Evolutionary conservation across 2,797 vertebrate species (phyloP).

Genomic region (Hozukius guyotensis): DNA sequence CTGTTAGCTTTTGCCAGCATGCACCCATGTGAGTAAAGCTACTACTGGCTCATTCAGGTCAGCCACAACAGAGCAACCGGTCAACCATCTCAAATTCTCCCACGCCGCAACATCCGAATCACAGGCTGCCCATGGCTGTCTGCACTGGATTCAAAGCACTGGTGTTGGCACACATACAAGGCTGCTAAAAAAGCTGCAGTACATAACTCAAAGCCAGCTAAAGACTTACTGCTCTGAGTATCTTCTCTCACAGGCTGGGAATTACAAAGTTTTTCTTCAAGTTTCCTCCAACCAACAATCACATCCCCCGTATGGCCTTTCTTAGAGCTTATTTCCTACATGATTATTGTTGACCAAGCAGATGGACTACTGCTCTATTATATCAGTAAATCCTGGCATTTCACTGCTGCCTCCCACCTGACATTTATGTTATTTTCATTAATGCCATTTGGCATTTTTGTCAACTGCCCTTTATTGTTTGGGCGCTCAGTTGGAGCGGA

Average conservation of each 20-base stretch:
- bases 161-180: slow-evolving; percentile 29
- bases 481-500: background rate
- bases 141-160: slow-evolving; percentile 37
- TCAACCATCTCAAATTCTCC: slow-evolving; percentile 58
- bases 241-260: background rate
- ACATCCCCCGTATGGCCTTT: background rate
- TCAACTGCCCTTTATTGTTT: slow-evolving; percentile 11
- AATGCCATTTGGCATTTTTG: slow-evolving; percentile 13
- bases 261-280: background rate
- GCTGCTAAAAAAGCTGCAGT: slow-evolving; percentile 18
- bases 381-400: slow-evolving; percentile 29
- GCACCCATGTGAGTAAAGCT: slow-evolving; percentile 11
- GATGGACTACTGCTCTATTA: background rate
- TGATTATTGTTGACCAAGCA: background rate
- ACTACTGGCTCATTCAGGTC: slow-evolving; percentile 47
- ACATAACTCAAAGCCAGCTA: slow-evolving; percentile 21
- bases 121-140: slow-evolving; percentile 35
- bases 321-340: background rate
- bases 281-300: slow-evolving; percentile 20
- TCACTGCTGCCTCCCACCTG: slow-evolving; percentile 8
- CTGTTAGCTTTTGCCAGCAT: background rate
- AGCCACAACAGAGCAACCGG: slow-evolving; percentile 22
- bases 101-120: slow-evolving; percentile 18
- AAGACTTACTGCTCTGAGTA: background rate
- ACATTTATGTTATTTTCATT: slow-evolving; percentile 43